These are phyloP conservation scores for Amblyjoppa proteus DNA, from an alignment of 2,888 invertebrate genomes.

Conservation along the genomic window DNA sequence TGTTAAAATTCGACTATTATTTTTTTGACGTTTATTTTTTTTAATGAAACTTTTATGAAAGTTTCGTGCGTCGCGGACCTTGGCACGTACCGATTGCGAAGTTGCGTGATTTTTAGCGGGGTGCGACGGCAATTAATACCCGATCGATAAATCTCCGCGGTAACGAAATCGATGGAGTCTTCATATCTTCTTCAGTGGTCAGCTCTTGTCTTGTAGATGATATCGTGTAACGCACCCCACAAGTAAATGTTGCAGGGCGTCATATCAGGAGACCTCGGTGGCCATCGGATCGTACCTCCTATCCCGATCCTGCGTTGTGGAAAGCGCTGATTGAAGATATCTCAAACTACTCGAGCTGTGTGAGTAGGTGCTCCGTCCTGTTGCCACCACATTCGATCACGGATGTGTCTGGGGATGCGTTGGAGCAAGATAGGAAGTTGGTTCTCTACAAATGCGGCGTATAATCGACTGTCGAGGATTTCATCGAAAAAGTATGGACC, in stretches of 20 bases:
- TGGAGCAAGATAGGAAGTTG: slow-evolving; percentile 23
- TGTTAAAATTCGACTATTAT: no score
- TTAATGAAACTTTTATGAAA: no score
- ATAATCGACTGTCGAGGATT: not conserved
- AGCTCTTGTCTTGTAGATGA: slow-evolving; percentile 22
- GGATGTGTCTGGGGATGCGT: slow-evolving; percentile 15
- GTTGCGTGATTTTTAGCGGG: no score
- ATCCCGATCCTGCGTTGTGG: slow-evolving; percentile 29
- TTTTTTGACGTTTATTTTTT: no score
- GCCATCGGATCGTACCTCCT: slow-evolving; percentile 29
- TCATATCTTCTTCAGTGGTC: slow-evolving; percentile 20
- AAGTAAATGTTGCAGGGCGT: slow-evolving; percentile 53
- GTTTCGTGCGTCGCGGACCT: no score
- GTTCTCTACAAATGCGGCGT: slow-evolving; percentile 30
- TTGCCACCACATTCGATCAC: slow-evolving; percentile 47
- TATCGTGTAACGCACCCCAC: slow-evolving; percentile 41
- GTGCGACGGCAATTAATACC: no score
- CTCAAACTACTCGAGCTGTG: not conserved
- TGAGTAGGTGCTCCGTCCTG: slow-evolving; percentile 56
- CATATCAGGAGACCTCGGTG: slow-evolving; percentile 56
- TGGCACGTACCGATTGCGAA: no score
- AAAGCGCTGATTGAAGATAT: not conserved
- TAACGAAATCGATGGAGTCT: no score
- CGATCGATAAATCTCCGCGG: no score
- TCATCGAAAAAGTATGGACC: slow-evolving; percentile 38